Evolutionary conservation across 2,113 vertebrate genomes (phyloP).

Genomic region (Leiothrix lutea): DNA sequence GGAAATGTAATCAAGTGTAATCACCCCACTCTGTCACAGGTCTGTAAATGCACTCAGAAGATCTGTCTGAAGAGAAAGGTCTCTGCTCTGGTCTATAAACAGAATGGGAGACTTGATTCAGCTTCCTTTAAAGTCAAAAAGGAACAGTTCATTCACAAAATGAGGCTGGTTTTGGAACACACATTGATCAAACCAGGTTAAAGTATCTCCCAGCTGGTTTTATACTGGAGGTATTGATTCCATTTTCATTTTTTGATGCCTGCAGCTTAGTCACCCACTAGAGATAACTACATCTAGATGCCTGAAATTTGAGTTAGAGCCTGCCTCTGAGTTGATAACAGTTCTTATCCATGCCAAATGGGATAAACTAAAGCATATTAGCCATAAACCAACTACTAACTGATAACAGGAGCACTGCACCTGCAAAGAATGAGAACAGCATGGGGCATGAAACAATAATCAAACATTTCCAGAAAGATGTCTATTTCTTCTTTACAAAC

Average conservation of each 20-base stretch:
- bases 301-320: not conserved
- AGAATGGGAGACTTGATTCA: not conserved
- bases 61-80: not conserved
- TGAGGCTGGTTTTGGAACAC: not conserved
- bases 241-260: not conserved
- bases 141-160: not conserved
- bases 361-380: slow-evolving; percentile 3
- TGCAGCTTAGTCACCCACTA: not conserved
- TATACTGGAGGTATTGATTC: not conserved
- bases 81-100: not conserved
- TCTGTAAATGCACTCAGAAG: not conserved
- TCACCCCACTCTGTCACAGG: not conserved
- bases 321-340: not conserved
- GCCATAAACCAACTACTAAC: not conserved
- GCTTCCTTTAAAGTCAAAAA: not conserved
- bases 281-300: not conserved
- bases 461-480: not conserved
- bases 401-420: not conserved
- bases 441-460: not conserved
- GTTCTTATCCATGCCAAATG: not conserved
- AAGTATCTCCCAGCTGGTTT: not conserved
- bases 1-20: not conserved
- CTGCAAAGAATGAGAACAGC: not conserved
- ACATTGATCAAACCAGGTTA: not conserved
- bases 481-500: not conserved